These are phyloP conservation scores for Apocheima hispidaria DNA, from an alignment of 2,888 invertebrate genomes.

Conservation along the genomic window DNA sequence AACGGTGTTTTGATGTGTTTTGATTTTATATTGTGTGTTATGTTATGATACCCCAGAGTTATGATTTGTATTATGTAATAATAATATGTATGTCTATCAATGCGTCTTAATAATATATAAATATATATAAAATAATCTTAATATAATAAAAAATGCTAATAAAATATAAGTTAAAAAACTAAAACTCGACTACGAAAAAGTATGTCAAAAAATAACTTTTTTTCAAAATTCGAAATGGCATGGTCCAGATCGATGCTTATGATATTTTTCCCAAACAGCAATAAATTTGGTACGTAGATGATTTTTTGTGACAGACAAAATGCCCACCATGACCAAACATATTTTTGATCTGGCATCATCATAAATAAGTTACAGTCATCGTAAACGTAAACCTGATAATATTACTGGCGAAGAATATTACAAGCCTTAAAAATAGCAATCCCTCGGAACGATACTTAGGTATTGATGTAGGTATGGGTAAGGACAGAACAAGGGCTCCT, in stretches of 20 bases:
- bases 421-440: slow-evolving; percentile 26
- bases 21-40: too few species aligned
- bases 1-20: too few species aligned
- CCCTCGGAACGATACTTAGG: slow-evolving; percentile 22
- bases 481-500: slow-evolving; percentile 9
- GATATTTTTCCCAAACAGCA: not conserved
- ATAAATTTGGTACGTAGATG: not conserved
- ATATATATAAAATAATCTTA: too few species aligned
- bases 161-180: too few species aligned
- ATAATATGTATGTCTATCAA: too few species aligned
- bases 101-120: too few species aligned
- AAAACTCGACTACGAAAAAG: too few species aligned
- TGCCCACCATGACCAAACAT: slow-evolving; percentile 5
- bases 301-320: not conserved
- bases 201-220: too few species aligned
- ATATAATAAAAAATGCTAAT: too few species aligned
- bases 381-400: slow-evolving; percentile 32
- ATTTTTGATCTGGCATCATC: slow-evolving; percentile 22
- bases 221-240: too few species aligned
- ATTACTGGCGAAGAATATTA: slow-evolving; percentile 19
- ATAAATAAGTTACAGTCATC: slow-evolving; percentile 32
- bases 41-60: too few species aligned
- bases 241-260: not conserved
- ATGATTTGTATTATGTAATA: too few species aligned
- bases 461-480: slow-evolving; percentile 3